phyloP scores from a whole-genome alignment of 2,888 invertebrate species.

The Dryococelus australis region DNA sequence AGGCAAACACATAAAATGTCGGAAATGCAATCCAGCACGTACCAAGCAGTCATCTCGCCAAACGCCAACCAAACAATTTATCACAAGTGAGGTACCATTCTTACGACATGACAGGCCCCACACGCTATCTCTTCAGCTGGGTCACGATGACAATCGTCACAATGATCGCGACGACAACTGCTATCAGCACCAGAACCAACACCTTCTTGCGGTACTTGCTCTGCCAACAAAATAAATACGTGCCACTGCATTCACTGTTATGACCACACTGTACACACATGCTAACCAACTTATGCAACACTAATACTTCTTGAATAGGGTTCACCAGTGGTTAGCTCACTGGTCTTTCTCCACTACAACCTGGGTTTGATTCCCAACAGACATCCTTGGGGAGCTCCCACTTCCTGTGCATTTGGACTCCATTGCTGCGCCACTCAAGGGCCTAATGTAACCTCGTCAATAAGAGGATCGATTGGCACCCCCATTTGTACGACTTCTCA shows the following conservation, averaged over 20 bases:
- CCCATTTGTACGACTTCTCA: no score
- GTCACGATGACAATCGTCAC: constrained; percentile 69
- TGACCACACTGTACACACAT: background rate
- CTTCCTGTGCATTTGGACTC: no score
- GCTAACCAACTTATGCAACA: no score
- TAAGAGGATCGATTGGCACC: no score
- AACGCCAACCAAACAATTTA: background rate
- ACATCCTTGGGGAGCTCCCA: no score
- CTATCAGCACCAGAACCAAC: constrained; percentile 73
- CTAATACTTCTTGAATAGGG: no score
- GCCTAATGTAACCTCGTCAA: no score
- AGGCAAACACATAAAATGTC: background rate
- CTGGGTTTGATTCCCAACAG: no score
- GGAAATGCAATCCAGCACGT: background rate
- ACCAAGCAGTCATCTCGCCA: constrained; percentile 1
- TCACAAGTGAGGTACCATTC: background rate
- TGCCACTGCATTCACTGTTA: background rate
- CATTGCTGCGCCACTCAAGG: no score
- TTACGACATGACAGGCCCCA: background rate
- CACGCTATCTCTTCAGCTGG: constrained; percentile 42
- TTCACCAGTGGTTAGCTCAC: no score
- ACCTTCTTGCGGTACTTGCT: constrained; percentile 74
- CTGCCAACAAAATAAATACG: constrained; percentile 47
- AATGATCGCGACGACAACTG: constrained; percentile 70
- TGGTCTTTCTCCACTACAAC: no score